Evolutionary conservation across 1,140 invertebrate species (phyloP).

Genomic region (Oppia nitens): DNA sequence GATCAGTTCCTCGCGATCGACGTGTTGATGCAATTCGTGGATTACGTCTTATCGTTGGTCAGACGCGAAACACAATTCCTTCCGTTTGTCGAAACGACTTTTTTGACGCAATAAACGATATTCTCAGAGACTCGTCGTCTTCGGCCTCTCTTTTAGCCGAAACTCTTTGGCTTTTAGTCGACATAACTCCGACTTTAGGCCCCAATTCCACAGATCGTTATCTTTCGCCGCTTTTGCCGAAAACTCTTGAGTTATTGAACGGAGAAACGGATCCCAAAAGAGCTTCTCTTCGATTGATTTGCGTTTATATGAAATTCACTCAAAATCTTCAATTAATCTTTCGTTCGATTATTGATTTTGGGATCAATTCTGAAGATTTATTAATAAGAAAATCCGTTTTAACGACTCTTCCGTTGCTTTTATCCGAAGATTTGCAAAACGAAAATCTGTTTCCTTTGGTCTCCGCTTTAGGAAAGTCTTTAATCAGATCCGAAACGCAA

Average conservation of each 20-base stretch:
- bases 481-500: conserved; percentile 18
- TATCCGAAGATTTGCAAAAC: conserved; percentile 19
- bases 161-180: no score
- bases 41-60: no score
- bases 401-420: conserved; percentile 19
- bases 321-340: conserved; percentile 21
- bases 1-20: no score
- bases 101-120: no score
- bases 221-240: no score
- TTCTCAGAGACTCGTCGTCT: no score
- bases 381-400: conserved; percentile 19
- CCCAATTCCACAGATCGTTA: no score
- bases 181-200: no score
- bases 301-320: conserved; percentile 20
- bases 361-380: conserved; percentile 17
- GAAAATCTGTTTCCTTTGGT: conserved; percentile 22
- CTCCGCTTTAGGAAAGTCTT: conserved; percentile 17
- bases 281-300: conserved; percentile 18
- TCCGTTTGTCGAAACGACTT: no score
- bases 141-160: no score
- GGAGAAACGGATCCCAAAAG: conserved; percentile 10
- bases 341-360: conserved; percentile 19
- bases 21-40: no score
- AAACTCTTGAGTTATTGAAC: conserved; percentile 9
- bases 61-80: no score